Percentiles rank a stretch among this genome's conserved stretches.
These are phyloP conservation scores for Ardeotis arabs DNA, from an alignment of 2,113 vertebrate species.

Conservation along the genomic window DNA sequence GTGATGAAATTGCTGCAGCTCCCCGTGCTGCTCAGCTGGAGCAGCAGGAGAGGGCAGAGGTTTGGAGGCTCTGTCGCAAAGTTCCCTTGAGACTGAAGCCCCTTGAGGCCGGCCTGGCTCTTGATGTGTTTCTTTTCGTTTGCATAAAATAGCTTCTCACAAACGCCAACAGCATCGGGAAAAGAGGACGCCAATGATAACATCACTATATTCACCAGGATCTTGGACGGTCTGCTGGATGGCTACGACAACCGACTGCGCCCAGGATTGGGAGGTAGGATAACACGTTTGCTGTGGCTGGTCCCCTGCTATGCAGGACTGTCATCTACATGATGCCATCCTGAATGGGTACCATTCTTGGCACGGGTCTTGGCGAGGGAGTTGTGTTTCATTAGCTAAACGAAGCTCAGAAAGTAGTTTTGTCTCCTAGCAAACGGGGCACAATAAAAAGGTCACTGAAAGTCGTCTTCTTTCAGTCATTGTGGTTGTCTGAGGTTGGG, in stretches of 20 bases:
- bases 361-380: accelerated
- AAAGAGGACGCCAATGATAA: constrained; percentile 91
- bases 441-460: not conserved
- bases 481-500: not conserved
- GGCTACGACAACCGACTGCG: constrained; percentile 96
- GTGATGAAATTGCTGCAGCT: not conserved
- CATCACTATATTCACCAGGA: constrained; percentile 95
- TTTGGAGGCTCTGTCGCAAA: not conserved
- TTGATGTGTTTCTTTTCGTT: not conserved
- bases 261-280: constrained; percentile 91
- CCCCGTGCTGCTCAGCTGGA: not conserved
- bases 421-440: not conserved
- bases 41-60: not conserved
- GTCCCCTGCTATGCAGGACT: accelerated
- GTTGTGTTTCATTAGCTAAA: not conserved
- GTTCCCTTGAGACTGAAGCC: not conserved
- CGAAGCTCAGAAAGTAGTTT: not conserved
- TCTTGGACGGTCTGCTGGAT: constrained; percentile 92
- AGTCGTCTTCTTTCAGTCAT: not conserved
- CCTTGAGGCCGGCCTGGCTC: not conserved
- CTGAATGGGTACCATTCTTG: not conserved
- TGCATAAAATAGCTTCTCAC: constrained; percentile 81
- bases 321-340: accelerated
- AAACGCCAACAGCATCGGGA: constrained; percentile 83
- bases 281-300: accelerated